These are phyloP conservation scores for Callinectes sapidus DNA, from an alignment of 2,888 invertebrate genomes.

Conservation along the genomic window DNA sequence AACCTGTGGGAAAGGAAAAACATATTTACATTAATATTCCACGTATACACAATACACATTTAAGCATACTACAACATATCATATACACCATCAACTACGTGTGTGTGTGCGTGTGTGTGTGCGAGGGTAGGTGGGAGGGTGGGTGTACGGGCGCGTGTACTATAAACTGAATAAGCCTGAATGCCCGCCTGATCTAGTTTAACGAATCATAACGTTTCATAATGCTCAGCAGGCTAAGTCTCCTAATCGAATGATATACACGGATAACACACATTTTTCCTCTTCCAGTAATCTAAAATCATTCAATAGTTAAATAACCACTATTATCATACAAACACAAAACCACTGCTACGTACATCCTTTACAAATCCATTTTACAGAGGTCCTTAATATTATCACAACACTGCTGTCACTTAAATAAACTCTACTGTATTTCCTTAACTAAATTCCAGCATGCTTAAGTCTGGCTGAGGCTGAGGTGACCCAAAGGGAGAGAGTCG, in stretches of 20 bases:
- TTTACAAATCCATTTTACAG: neutral
- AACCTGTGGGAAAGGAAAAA: neutral
- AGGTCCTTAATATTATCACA: neutral
- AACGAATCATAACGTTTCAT: neutral
- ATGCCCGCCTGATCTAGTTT: neutral
- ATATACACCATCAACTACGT: neutral
- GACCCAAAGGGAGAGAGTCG: neutral
- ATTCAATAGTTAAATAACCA: neutral
- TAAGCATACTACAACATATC: neutral
- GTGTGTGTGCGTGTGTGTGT: constrained; percentile 24
- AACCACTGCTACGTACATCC: neutral
- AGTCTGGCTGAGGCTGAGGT: constrained; percentile 16
- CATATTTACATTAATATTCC: neutral
- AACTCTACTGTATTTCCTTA: constrained; percentile 2
- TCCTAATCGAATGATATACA: constrained; percentile 6
- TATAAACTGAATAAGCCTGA: neutral
- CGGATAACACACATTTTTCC: neutral
- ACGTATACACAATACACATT: neutral
- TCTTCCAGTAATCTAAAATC: neutral
- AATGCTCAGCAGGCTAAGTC: neutral
- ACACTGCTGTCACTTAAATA: neutral
- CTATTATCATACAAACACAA: neutral
- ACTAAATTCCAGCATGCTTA: neutral
- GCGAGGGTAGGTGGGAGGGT: neutral
- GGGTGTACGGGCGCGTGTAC: neutral